These are phyloP conservation scores for Zaprionus capensis DNA, from an alignment of 1,140 invertebrate species.

Conservation along the genomic window DNA sequence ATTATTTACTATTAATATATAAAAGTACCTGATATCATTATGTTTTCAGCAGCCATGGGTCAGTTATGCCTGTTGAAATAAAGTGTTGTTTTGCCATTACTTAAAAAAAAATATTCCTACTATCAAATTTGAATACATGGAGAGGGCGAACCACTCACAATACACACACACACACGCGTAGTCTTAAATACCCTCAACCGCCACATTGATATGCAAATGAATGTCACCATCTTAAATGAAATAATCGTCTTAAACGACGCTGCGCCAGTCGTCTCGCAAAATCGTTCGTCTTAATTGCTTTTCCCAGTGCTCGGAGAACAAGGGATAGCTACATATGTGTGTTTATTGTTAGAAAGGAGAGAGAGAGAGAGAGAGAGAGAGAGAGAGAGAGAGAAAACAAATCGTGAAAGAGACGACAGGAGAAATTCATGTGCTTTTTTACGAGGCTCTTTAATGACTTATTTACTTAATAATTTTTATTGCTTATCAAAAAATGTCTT, in stretches of 20 bases:
- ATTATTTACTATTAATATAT: no score
- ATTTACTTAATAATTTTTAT: constrained; percentile 64
- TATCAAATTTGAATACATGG: neutral
- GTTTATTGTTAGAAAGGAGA: neutral
- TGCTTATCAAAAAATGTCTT: constrained; percentile 25
- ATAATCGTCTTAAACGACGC: constrained; percentile 79
- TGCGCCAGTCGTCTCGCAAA: constrained; percentile 37
- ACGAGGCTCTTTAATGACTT: constrained; percentile 68
- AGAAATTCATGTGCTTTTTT: constrained; percentile 38
- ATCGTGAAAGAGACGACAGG: neutral
- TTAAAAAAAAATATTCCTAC: no score
- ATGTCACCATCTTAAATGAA: constrained; percentile 83
- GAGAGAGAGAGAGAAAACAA: neutral
- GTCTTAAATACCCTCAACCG: constrained; percentile 20
- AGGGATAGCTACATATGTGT: neutral
- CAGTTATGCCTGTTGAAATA: no score
- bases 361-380: neutral
- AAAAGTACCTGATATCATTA: no score
- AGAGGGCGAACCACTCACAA: neutral
- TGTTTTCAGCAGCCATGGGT: no score
- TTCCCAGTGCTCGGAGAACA: constrained; percentile 27
- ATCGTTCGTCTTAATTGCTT: constrained; percentile 70
- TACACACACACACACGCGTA: constrained; percentile 3
- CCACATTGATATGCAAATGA: constrained; percentile 82
- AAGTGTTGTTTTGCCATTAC: no score